These are phyloP conservation scores for Stenodema calcarata DNA, from an alignment of 2,888 invertebrate species.

Conservation along the genomic window DNA sequence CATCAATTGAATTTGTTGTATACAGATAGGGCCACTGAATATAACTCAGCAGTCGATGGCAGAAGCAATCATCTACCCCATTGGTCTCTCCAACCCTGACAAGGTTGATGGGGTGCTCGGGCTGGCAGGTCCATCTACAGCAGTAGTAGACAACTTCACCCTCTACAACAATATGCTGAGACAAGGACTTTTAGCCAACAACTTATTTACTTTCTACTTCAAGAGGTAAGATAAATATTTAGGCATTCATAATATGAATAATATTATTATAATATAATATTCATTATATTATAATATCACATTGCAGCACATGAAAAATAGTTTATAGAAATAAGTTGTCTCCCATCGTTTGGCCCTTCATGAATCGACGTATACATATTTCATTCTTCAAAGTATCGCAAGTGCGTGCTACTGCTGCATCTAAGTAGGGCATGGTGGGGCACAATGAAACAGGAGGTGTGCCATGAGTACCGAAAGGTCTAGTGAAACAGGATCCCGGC, in stretches of 20 bases:
- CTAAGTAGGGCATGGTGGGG: no score
- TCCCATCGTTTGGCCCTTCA: no score
- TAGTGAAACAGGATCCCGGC: no score
- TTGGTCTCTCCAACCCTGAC: conserved; percentile 93
- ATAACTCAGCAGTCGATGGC: conserved; percentile 82
- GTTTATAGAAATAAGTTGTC: no score
- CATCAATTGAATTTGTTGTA: not conserved
- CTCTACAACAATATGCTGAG: conserved; percentile 93
- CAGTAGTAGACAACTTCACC: conserved; percentile 82
- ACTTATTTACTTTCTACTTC: conserved; percentile 37
- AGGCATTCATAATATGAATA: not conserved
- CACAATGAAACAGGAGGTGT: no score
- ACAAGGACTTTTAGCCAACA: conserved; percentile 60
- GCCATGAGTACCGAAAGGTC: no score
- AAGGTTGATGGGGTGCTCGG: conserved; percentile 99
- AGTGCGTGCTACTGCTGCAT: no score
- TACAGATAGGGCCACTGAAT: conserved; percentile 64
- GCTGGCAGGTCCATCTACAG: conserved; percentile 85
- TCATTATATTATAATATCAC: no score
- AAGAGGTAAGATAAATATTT: not conserved
- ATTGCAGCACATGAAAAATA: no score
- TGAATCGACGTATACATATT: no score
- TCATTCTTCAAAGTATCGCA: no score
- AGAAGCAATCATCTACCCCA: conserved; percentile 94
- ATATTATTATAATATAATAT: no score